Conservation (phyloP, 2,113 vertebrate species). For the Dasyprocta punctata region DNA sequence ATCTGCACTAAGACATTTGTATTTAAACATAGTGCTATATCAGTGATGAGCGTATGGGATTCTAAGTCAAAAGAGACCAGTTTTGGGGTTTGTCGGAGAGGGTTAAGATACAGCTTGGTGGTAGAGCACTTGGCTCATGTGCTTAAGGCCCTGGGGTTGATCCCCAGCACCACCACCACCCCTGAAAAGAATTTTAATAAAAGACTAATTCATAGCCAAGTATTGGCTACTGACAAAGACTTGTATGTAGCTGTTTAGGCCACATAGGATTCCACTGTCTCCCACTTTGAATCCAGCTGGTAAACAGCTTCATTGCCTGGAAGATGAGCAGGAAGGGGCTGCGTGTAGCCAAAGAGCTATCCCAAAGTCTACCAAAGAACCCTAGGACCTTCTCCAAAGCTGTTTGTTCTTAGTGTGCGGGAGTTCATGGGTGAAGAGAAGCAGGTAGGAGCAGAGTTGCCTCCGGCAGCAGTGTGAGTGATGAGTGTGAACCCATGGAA, state of each 20-base stretch:
- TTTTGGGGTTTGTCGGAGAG: not conserved
- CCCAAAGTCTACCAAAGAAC: not conserved
- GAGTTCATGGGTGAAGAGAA: not conserved
- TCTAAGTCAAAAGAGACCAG: not conserved
- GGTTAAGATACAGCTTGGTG: not conserved
- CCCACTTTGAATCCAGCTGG: not conserved
- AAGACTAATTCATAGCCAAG: not conserved
- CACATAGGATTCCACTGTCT: rapidly evolving
- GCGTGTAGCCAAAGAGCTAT: not conserved
- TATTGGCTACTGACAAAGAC: not conserved
- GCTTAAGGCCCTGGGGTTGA: not conserved
- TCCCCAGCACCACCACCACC: not conserved
- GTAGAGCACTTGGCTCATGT: not conserved
- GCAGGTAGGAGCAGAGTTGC: not conserved
- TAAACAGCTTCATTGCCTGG: not conserved
- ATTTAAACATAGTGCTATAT: not conserved
- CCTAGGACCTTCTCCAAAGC: not conserved
- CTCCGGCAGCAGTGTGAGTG: not conserved
- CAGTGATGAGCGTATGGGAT: not conserved
- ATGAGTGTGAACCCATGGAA: not conserved
- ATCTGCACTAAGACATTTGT: not conserved
- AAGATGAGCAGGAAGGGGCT: not conserved
- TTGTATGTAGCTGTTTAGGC: not conserved
- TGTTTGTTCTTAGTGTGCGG: not conserved
- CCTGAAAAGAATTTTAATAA: not conserved